Base-by-base conservation (phyloP, 2,888 invertebrate genomes). In the Nowickia ferox region DNA sequence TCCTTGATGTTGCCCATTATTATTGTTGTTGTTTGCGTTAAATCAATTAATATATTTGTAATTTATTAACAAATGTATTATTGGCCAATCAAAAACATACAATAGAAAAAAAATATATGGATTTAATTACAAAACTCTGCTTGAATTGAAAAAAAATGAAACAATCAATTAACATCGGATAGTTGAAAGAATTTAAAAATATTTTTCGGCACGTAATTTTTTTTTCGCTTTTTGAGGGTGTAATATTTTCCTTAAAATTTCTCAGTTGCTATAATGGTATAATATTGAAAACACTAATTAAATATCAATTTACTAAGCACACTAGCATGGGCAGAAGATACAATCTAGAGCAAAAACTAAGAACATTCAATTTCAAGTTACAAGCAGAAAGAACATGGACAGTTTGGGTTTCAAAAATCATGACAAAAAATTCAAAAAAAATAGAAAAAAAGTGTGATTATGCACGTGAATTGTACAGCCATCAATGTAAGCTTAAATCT, bases 41-140 rank as follows among this genome's bases (percentile, higher is more conserved):
- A 86, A 86, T 75, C 86, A 86, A 86, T 86, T 86, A 85, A 85
- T 78, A 77, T 76, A 83, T 86, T 86, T 76, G 83, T 86, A 76
- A 79, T 86, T 79, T 61, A 79, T 83, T 79, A 83, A 77, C 46
- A 72, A n/a, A 66, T 79, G 79, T 61, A 68, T 74, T 13, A 40
- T 78, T 71, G 65, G 71, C 78, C 79, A 79, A 71, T 78, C 57
- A 59, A 71, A 75, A 59, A 59, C 6, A 30, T 30, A 30, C 30
- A 30, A 30, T 30, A 30, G 15, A 22, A 46, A 71, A 53, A 19
- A 13, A 1, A 38, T 55, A 44, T 40, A 22, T 38, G 19, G 42
- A 38, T 79, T 79, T 83, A 86, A 86, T 83, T 86, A 86, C 79
- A 53, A 83, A 86, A 86, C 82, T 63, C 85, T 75, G 85, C 71